Conservation (phyloP, 2,888 invertebrate species). For the Hololepta plana region DNA sequence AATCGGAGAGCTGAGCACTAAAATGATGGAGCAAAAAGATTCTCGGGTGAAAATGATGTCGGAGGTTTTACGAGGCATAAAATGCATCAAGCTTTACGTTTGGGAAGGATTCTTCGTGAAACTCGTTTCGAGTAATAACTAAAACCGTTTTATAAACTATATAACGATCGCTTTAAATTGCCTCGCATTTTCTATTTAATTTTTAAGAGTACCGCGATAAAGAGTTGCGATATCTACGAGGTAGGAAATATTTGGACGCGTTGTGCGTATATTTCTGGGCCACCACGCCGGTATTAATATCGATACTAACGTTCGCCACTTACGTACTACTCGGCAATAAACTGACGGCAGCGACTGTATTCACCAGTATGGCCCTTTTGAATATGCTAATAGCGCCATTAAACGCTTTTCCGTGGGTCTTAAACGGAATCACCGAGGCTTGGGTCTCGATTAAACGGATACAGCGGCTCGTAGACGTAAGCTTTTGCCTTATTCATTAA, state of each 20-base stretch:
- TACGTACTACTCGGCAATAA: slow-evolving; percentile 60
- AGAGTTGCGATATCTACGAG: slow-evolving; percentile 63
- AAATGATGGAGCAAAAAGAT: slow-evolving; percentile 86
- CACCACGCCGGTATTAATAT: slow-evolving; percentile 83
- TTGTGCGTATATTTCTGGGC: slow-evolving; percentile 98
- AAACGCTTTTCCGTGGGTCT: slow-evolving; percentile 96
- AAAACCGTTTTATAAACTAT: too few relatives aligned
- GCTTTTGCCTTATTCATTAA: slow-evolving; percentile 14
- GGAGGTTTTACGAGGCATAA: slow-evolving; percentile 75
- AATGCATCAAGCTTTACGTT: slow-evolving; percentile 77
- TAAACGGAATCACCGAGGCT: slow-evolving; percentile 90
- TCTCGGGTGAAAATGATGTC: slow-evolving; percentile 69
- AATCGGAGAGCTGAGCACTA: slow-evolving; percentile 69
- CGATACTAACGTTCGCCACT: slow-evolving; percentile 64
- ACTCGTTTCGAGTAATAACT: slow-evolving; percentile 41
- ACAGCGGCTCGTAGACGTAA: slow-evolving; percentile 61
- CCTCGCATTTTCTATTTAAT: too few relatives aligned
- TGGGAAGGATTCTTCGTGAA: slow-evolving; percentile 82
- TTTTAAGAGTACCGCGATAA: slow-evolving; percentile 40
- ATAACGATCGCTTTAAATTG: too few relatives aligned
- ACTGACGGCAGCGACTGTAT: slow-evolving; percentile 77
- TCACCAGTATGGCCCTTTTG: slow-evolving; percentile 85
- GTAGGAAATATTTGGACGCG: slow-evolving; percentile 90
- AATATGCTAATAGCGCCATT: slow-evolving; percentile 92
- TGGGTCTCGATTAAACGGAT: slow-evolving; percentile 87